These are phyloP conservation scores for Saccostrea echinata DNA, from an alignment of 1,140 invertebrate species.

Conservation along the genomic window DNA sequence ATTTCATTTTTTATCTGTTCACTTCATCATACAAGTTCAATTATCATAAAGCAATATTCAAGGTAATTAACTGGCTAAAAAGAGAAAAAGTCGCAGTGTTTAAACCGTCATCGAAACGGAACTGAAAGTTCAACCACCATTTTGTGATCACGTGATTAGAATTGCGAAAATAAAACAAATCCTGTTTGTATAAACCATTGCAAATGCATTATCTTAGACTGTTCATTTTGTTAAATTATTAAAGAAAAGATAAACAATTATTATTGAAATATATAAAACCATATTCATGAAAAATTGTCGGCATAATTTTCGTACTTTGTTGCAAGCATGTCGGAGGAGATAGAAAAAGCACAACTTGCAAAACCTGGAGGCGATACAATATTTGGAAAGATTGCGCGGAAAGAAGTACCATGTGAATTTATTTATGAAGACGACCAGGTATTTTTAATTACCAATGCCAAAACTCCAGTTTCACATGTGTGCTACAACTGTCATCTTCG, in stretches of 20 bases:
- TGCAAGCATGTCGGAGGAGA: conserved; percentile 67
- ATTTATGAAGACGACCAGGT: conserved; percentile 75
- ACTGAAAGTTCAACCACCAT: conserved; percentile 59
- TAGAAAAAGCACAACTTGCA: conserved; percentile 71
- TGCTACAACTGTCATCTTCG: no score
- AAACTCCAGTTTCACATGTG: no score
- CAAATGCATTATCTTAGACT: no score
- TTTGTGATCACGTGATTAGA: conserved; percentile 62
- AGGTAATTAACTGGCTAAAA: background rate
- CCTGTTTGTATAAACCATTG: no score
- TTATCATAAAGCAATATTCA: background rate
- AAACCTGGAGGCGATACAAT: conserved; percentile 74
- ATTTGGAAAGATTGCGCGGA: conserved; percentile 75
- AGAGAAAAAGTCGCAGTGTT: background rate
- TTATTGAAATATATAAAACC: no score
- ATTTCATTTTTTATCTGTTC: conserved; percentile 65
- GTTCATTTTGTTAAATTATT: no score
- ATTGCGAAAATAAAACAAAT: background rate
- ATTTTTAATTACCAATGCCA: background rate
- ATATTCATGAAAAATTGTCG: no score
- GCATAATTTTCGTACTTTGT: background rate
- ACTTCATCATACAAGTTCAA: background rate
- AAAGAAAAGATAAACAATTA: no score
- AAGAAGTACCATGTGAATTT: conserved; percentile 72
- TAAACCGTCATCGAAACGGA: conserved; percentile 33